phyloP scores from a whole-genome alignment of 2,797 vertebrate genomes.

The Alca torda region DNA sequence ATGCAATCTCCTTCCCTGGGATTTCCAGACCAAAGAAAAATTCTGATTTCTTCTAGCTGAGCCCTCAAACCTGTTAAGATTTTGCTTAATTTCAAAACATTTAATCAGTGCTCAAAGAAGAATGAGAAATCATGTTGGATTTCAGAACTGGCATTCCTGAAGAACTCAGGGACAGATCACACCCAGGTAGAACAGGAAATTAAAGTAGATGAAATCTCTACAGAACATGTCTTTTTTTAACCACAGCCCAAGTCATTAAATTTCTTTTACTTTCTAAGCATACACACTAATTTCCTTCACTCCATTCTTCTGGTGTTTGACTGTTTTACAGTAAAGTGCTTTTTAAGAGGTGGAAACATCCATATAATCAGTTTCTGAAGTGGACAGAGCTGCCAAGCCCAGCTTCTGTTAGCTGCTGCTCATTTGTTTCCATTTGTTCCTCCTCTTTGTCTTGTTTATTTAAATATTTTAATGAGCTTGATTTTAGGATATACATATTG shows the following conservation, averaged over 20 bases:
- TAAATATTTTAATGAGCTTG: constrained; percentile 13
- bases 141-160: not conserved
- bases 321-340: not conserved
- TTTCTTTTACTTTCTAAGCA: not conserved
- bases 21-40: not conserved
- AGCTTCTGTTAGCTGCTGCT: not conserved
- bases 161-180: not conserved
- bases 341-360: not conserved
- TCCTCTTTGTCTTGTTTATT: constrained; percentile 1
- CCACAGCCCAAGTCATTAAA: not conserved
- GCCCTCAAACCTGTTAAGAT: not conserved
- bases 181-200: not conserved
- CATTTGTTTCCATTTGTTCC: not conserved
- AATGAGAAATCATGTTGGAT: not conserved
- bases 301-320: not conserved
- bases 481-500: constrained; percentile 9
- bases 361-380: not conserved
- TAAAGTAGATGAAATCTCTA: not conserved
- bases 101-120: not conserved
- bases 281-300: not conserved
- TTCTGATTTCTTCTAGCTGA: not conserved
- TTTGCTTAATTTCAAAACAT: not conserved
- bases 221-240: not conserved
- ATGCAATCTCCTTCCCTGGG: not conserved
- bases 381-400: not conserved